Evolutionary conservation across 2,888 invertebrate species (phyloP), one percentile per base, ranked within the genome.

Genomic region (Ophraella communa): DNA sequence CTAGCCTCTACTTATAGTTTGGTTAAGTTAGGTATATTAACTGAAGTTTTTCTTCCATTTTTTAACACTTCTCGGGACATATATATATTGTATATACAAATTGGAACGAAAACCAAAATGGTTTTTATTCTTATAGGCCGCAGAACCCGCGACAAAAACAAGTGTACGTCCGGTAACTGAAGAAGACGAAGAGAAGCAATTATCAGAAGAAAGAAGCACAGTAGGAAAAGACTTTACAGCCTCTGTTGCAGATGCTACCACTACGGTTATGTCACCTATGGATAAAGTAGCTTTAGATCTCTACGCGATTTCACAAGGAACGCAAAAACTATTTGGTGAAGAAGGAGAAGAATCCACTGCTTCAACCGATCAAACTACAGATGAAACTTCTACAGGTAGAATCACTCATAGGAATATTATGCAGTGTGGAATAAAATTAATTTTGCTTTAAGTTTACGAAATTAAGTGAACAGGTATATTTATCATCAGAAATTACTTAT

Each of bases 201-300:
- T 7, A 39, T 14, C 39, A 1, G 74, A 51, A 17, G 51, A 27
- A 51, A 18, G 10, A 8, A 51, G 14, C 27, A 51, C 49, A 11
- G 7, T 17, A 23, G 20, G 5, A n/a, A 60, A 60, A 52, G 60
- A 75, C 11, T 65, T 65, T 24, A 78, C 77, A 14, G 72, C 73
- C 2, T 74, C 74, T 2, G 65, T 76, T 0, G 73, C 77, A 1
- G 81, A 78, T 4, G 83, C 83, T 3, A 88, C 89, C 24, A 88
- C 89, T 30, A 89, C 89, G 0, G 87, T 87, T 8, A 87, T 88
- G 80, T 87, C 88, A 0, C 86, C 87, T 0, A 92, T 91, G 89
- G 91, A 93, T 77, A 71, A 93, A 82, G 91, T 91, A 0, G 94
- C 93, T 10, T 83, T 92, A 11, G 94, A 94, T 74, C 83, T 94